Base-by-base conservation (phyloP, 2,888 invertebrate genomes). In the Acrobasis suavella region DNA sequence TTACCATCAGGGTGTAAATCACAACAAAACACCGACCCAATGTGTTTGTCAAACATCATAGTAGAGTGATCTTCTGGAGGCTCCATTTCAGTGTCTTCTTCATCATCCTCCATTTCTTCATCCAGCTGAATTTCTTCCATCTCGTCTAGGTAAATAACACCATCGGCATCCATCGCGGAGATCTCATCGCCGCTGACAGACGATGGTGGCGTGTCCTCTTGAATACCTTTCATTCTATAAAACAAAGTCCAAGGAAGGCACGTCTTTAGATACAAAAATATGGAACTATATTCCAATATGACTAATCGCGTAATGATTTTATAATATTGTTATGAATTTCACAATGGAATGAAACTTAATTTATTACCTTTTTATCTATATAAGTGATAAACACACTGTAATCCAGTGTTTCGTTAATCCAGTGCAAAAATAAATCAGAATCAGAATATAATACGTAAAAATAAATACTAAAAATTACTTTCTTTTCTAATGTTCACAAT, bases 1-100 rank as follows among this genome's bases (percentile, higher is more conserved):
- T 94, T 93, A 38, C 95, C 94, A 69, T 94, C 92, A 12, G 95
- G 94, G 76, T 95, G 96, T 51, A 97, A 77, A 69, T 94, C 94
- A 73, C 96, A 95, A 72, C 94, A 95, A 77, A 96, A 96, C 7
- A 96, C 94, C 0, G 96, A 94, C 0, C 93, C 94, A 76, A 78
- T 75, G 75, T 97, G 97, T 72, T 93, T 93, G 10, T 77, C 85
- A 75, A 97, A 96, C 37, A 95, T 94, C 42, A 94, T 73, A 54
- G 83, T 74, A 0, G 96, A 92, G 75, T 95, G 93, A 78, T 96
- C 96, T 69, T 85, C 87, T 0, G 85, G 86, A 9, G 83, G 83
- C 54, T 88, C 85, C 73, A 88, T 88, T 42, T 91, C 91, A 17
- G 86, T 82, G n/a, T 91, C 89, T 66, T 93, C 92, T 69, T 93